Evolutionary conservation across 1,140 invertebrate genomes (phyloP).

Genomic region (Drosophila nigromelanica): DNA sequence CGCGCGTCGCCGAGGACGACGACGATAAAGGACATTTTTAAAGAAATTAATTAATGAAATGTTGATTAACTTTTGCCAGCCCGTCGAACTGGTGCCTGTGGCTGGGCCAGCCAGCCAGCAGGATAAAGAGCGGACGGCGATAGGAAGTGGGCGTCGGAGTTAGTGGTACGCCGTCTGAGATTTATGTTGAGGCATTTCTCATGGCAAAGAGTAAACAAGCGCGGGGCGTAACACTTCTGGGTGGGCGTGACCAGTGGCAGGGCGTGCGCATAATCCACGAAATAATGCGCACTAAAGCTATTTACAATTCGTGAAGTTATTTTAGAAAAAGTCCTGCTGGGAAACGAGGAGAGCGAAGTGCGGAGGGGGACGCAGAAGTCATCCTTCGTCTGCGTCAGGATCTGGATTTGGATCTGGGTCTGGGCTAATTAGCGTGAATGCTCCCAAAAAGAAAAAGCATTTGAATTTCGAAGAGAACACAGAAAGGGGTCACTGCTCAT

Average conservation of each 20-base stretch:
- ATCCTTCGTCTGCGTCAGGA: conserved; percentile 16
- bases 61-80: conserved; percentile 82
- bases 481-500: conserved; percentile 28
- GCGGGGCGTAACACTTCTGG: conserved; percentile 54
- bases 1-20: conserved; percentile 19
- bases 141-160: neutral
- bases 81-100: conserved; percentile 32
- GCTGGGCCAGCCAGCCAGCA: conserved; percentile 19
- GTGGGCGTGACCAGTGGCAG: conserved; percentile 30
- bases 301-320: conserved; percentile 78
- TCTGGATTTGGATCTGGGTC: conserved; percentile 58
- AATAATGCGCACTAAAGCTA: conserved; percentile 80
- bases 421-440: conserved; percentile 75
- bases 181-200: conserved; percentile 80
- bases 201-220: conserved; percentile 78
- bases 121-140: neutral
- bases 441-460: conserved; percentile 52
- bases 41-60: conserved; percentile 83
- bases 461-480: conserved; percentile 17
- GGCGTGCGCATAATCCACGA: conserved; percentile 77
- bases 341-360: neutral
- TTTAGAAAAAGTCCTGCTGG: conserved; percentile 52
- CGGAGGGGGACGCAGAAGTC: conserved; percentile 7
- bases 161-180: conserved; percentile 61
- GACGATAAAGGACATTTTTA: conserved; percentile 68